Evolutionary conservation across 2,888 invertebrate species (phyloP).

Genomic region (Lithophane leautieri): DNA sequence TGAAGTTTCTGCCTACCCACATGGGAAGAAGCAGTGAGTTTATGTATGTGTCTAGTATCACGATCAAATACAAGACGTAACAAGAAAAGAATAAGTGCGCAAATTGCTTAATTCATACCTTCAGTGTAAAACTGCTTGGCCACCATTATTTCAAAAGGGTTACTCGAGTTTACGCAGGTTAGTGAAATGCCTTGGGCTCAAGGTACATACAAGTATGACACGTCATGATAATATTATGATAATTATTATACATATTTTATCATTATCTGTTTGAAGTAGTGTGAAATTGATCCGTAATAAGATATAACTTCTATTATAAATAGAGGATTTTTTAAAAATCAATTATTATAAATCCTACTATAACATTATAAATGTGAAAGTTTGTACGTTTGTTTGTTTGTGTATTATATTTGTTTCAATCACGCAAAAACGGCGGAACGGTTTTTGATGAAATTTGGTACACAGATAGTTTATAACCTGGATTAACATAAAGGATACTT

Average conservation of each 20-base stretch:
- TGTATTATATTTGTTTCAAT: too few species aligned
- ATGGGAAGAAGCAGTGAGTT: too few species aligned
- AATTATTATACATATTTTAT: conserved; percentile 3
- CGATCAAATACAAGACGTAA: not conserved
- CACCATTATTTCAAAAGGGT: conserved; percentile 32
- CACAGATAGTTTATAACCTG: too few species aligned
- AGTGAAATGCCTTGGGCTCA: conserved; percentile 47
- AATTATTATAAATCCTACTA: too few species aligned
- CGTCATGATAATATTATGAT: not conserved
- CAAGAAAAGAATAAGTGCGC: conserved; percentile 9
- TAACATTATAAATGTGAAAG: too few species aligned
- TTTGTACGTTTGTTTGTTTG: too few species aligned
- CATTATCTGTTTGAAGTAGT: not conserved
- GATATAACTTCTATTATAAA: too few species aligned
- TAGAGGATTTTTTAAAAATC: not conserved
- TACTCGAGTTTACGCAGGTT: conserved; percentile 46
- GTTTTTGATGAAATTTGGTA: too few species aligned
- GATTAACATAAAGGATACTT: too few species aligned
- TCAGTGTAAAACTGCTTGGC: not conserved
- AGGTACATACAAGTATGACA: conserved; percentile 1
- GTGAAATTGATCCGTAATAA: not conserved
- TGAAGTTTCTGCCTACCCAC: too few species aligned
- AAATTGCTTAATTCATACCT: conserved; percentile 20
- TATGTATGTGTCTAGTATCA: too few species aligned
- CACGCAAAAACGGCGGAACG: too few species aligned